Base-by-base conservation (phyloP, 2,113 vertebrate genomes). In the Pachyramphus minor region DNA sequence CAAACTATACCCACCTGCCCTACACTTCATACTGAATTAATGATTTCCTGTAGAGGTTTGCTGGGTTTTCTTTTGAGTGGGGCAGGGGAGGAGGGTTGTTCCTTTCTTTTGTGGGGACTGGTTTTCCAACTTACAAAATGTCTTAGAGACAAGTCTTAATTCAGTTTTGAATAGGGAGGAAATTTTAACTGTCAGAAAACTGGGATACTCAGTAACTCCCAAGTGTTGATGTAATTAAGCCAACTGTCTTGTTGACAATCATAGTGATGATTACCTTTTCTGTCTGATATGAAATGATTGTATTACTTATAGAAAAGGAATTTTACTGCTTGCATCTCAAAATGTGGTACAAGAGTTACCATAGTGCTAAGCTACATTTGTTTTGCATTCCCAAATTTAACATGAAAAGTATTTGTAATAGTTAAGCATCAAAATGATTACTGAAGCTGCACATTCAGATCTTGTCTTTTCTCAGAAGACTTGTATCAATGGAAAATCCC, bases 401-500 rank as follows among this genome's bases (percentile, higher is more conserved):
- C 47, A 41, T 62, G 75, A 60, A 50, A 90, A 94, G 3, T 78
- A 82, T 93, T 87, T 79, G 17, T 56, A 47, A 19, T 30, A 62
- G 39, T 94, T 96, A 35, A 74, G 30, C 88, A 76, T 95, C 81
- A 95, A 95, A 95, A 92, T 47, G 30, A 95, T 95, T 87, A 58
- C 12, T 33, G 89, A 93, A 94, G 60, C 87, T 81, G 49, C 85
- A 56, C 76, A 78, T 96, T 96, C 66, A 94, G 79, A 78, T 95
- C 41, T 47, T 93, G 42, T 92, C 86, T 95, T 95, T 92, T 42
- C 90, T 94, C 89, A n/a, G 67, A 84, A 91, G 95, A 87, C 74
- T 90, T 74, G 63, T 95, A 94, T 94, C 91, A 93, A 19, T 92
- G 58, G 77, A 89, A 96, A 97, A 83, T 95, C 47, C 89, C 85